Evolutionary conservation across 2,888 invertebrate species (phyloP).

Genomic region (Caenorhabditis plicata): DNA sequence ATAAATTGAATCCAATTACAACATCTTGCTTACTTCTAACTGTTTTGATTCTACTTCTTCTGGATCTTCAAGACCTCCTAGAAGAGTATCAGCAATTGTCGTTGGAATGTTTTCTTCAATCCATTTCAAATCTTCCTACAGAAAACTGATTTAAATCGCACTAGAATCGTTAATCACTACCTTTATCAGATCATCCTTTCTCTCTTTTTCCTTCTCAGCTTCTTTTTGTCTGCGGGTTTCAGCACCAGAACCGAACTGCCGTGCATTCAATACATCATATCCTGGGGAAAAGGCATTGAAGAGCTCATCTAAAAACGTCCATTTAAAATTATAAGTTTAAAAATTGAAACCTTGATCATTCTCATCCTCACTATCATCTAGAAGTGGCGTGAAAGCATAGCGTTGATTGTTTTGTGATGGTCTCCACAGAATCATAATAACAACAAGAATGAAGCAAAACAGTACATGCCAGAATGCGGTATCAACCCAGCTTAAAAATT

Average conservation of each 20-base stretch:
- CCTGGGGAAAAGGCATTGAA: slow-evolving; percentile 44
- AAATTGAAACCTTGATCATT: slow-evolving; percentile 69
- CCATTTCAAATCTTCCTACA: slow-evolving; percentile 81
- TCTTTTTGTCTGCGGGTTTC: slow-evolving; percentile 32
- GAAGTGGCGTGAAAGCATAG: slow-evolving; percentile 85
- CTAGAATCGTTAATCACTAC: slow-evolving; percentile 6
- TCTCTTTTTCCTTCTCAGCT: slow-evolving; percentile 27
- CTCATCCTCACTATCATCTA: slow-evolving; percentile 80
- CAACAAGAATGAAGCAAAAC: slow-evolving; percentile 82
- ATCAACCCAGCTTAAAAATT: slow-evolving; percentile 77
- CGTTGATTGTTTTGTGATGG: slow-evolving; percentile 91
- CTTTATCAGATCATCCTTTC: slow-evolving; percentile 46
- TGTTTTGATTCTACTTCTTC: slow-evolving; percentile 58
- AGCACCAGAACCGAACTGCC: slow-evolving; percentile 37
- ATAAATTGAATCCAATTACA: slow-evolving; percentile 26
- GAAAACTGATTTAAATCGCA: neutral
- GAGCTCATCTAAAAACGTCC: slow-evolving; percentile 46
- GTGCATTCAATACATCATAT: slow-evolving; percentile 40
- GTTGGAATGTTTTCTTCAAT: slow-evolving; percentile 90
- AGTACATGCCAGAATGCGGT: slow-evolving; percentile 93
- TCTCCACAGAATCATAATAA: slow-evolving; percentile 92
- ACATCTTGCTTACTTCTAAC: slow-evolving; percentile 62
- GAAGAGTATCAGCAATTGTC: slow-evolving; percentile 72
- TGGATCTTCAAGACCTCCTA: slow-evolving; percentile 53
- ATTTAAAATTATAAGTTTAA: neutral